Percentiles rank a stretch among this genome's conserved stretches.
phyloP scores from a whole-genome alignment of 2,888 invertebrate species.

The Cataglyphis altisquamis region DNA sequence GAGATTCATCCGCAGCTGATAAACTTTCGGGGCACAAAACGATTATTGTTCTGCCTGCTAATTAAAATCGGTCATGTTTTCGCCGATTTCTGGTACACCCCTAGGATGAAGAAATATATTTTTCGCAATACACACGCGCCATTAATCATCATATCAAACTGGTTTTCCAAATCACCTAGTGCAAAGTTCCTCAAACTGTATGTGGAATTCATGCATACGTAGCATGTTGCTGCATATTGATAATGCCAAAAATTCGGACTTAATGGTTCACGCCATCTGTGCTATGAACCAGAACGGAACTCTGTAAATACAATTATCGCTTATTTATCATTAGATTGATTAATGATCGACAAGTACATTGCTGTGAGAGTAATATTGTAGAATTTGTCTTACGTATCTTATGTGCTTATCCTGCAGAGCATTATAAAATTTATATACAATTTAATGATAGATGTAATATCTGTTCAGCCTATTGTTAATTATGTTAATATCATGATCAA shows the following conservation, averaged over 20 bases:
- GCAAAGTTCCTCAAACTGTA: slow-evolving; percentile 23
- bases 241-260: slow-evolving; percentile 18
- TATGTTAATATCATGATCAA: slow-evolving; percentile 8
- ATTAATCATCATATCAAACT: slow-evolving; percentile 25
- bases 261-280: neutral
- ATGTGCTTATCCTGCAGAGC: slow-evolving; percentile 12
- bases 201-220: neutral
- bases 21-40: slow-evolving; percentile 72
- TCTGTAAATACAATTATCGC: slow-evolving; percentile 30
- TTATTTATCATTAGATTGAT: slow-evolving; percentile 21
- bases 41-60: slow-evolving; percentile 62
- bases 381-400: slow-evolving; percentile 10
- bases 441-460: neutral
- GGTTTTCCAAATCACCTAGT: slow-evolving; percentile 34
- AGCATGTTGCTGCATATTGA: neutral
- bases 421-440: slow-evolving; percentile 4
- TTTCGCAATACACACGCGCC: slow-evolving; percentile 5
- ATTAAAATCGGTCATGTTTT: neutral
- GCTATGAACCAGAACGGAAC: neutral
- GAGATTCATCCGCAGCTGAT: slow-evolving; percentile 57
- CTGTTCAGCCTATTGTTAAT: neutral
- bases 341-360: slow-evolving; percentile 18
- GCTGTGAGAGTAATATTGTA: neutral
- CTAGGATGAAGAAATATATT: slow-evolving; percentile 17
- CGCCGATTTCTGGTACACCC: slow-evolving; percentile 17